Evolutionary conservation across 2,113 vertebrate genomes (phyloP), one percentile per base, ranked within the genome.

Genomic region (Bubo bubo): DNA sequence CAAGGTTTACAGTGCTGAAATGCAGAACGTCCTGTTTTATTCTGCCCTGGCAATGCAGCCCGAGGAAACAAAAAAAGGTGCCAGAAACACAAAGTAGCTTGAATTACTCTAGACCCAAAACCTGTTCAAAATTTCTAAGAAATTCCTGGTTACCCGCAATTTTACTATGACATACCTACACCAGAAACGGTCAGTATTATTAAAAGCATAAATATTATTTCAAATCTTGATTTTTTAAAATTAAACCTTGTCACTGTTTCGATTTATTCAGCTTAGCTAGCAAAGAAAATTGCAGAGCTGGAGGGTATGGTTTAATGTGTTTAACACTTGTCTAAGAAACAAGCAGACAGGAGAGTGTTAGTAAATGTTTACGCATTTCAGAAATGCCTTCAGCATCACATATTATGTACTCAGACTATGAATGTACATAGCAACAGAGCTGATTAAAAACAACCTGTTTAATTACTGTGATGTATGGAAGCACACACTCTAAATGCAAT

Each of bases 361-460:
- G 97, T 86, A 95, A 96, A 97, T 94, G 96, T 97, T 97, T 89
- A 96, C 91, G 96, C 97, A 97, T 98, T 98, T 97, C 96, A 96
- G 95, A 96, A 97, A 97, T 98, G 95, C 96, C 87, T 97, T 97
- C 76, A 94, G 93, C 64, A 86, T 95, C 92, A 79, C 96, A 96
- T 56, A 90, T 39, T 93, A 9, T 72, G 76, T 75, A 75, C 88
- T 97, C 93, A 94, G 79, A 67, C 55, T 79, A 35, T 77, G 83
- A 93, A 89, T 55, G 95, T 94, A 86, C 93, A 96, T 95, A 96
- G 93, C 84, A 63, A 92, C 93, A 82, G 58, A 59, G 63, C 39
- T 94, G 92, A 88, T 76, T 53, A 64, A 95, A 96, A 93, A 88
- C 92, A 95, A 96, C 62, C 26, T 14, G 0, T 47, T 95, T 88